Base-by-base conservation (phyloP, 2,113 vertebrate species). In the Malurus cyaneus region DNA sequence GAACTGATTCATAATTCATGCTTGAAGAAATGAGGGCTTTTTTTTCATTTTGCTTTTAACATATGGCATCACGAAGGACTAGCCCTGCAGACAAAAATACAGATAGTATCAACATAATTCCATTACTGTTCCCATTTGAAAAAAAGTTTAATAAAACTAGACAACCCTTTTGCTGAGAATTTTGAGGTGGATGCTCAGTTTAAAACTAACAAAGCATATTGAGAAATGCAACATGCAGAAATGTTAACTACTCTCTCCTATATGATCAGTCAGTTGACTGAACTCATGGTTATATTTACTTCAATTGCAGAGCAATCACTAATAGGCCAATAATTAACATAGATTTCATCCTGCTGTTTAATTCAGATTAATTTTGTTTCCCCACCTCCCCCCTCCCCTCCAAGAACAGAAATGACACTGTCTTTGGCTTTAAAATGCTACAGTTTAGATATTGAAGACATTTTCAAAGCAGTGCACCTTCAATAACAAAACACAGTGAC, bases 1-100 rank as follows among this genome's bases (percentile, higher is more conserved):
- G 71, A 89, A 89, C 62, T 85, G 94, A 95, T 93, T 94, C 70
- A 80, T 93, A 85, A 87, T 91, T 94, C 89, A 89, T 61, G 12
- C 54, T 85, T 69, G 50, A 94, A 85, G 14, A 86, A 72, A 16
- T 66, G 10, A 26, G 1, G 0, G 4, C 39, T 39, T 0, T 84
- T 86, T 74, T 82, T 84, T 81, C 31, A 66, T 81, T 94, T 81
- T 91, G 42, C 81, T 94, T 94, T 94, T 81, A 91, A 87, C 71
- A 89, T 87, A 91, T 73, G 86, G 91, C 57, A 92, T 65, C 84
- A 69, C 34, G 49, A 65, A 92, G 36, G 61, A 82, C 54, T 47
- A 81, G 13, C n/a, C 84, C 46, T 61, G 50, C 53, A 72, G 53
- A 52, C 80, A 76, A 89, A 79, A 74, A 62, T 31, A 76, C 57